These are phyloP conservation scores for Ornithorhynchus anatinus DNA, from an alignment of 2,113 vertebrate species.

Conservation along the genomic window DNA sequence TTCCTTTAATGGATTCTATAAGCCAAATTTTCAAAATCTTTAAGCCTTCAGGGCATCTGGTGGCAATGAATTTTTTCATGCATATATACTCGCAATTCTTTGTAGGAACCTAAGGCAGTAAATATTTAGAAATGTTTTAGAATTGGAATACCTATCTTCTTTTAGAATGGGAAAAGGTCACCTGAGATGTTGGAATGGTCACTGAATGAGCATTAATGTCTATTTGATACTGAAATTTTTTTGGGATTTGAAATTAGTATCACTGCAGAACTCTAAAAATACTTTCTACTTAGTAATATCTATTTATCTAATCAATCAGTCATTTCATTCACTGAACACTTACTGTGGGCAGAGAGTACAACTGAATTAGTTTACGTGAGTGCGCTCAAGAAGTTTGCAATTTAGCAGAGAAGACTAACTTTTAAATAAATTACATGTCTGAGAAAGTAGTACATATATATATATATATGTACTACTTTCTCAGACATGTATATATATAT, in stretches of 20 bases:
- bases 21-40: slow-evolving; percentile 54
- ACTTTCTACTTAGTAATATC: background rate
- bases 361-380: too few relatives aligned
- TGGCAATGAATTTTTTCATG: slow-evolving; percentile 35
- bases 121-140: slow-evolving; percentile 39
- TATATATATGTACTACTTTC: too few relatives aligned
- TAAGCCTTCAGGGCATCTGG: slow-evolving; percentile 49
- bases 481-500: too few relatives aligned
- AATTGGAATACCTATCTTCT: slow-evolving; percentile 34
- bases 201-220: slow-evolving; percentile 10
- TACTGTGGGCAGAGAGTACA: too few relatives aligned
- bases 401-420: too few relatives aligned
- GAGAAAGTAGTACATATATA: too few relatives aligned
- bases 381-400: too few relatives aligned
- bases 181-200: slow-evolving; percentile 20
- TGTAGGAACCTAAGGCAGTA: slow-evolving; percentile 16
- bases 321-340: background rate
- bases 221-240: background rate
- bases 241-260: background rate
- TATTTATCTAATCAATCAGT: background rate
- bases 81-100: slow-evolving; percentile 46
- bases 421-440: too few relatives aligned
- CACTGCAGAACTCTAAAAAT: background rate
- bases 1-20: slow-evolving; percentile 57
- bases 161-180: slow-evolving; percentile 39